Conservation (phyloP, 2,113 vertebrate species). For the Epinephelus moara region DNA sequence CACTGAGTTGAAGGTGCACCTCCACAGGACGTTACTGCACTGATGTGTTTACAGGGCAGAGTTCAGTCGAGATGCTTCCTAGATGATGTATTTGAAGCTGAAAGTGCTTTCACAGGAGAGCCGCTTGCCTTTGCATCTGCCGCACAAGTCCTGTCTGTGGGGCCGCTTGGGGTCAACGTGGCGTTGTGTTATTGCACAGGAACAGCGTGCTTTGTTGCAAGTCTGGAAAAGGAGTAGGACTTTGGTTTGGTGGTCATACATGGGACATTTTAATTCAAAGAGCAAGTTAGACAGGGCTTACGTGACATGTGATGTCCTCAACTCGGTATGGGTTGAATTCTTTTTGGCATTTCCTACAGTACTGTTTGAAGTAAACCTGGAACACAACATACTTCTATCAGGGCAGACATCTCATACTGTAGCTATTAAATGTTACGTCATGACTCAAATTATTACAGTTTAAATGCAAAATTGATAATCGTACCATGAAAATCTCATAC, state of each 20-base stretch:
- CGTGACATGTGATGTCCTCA: conserved; percentile 95
- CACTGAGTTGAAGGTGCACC: conserved; percentile 6
- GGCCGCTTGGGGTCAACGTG: conserved; percentile 97
- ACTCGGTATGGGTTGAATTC: conserved; percentile 96
- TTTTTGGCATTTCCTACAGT: conserved; percentile 95
- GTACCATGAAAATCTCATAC: too few relatives aligned
- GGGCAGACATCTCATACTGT: background rate
- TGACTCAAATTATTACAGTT: background rate
- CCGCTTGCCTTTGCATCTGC: conserved; percentile 96
- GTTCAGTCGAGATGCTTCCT: conserved; percentile 43
- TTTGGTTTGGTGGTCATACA: too few relatives aligned
- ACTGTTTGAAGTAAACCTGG: conserved; percentile 98
- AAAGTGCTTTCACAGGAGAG: conserved; percentile 97
- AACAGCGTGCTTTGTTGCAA: conserved; percentile 93
- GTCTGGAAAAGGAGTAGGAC: conserved; percentile 76
- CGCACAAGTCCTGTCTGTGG: conserved; percentile 96
- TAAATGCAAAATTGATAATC: too few relatives aligned
- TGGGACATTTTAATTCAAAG: fast-evolving
- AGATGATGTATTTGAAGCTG: conserved; percentile 99
- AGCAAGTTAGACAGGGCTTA: conserved; percentile 69
- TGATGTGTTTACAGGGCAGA: background rate
- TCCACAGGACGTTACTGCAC: background rate
- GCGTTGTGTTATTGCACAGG: conserved; percentile 90
- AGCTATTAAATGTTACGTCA: background rate
- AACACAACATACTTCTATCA: background rate